Evolutionary conservation across 2,888 invertebrate species (phyloP), one percentile per base, ranked within the genome.

Genomic region (Nephrotoma flavescens): DNA sequence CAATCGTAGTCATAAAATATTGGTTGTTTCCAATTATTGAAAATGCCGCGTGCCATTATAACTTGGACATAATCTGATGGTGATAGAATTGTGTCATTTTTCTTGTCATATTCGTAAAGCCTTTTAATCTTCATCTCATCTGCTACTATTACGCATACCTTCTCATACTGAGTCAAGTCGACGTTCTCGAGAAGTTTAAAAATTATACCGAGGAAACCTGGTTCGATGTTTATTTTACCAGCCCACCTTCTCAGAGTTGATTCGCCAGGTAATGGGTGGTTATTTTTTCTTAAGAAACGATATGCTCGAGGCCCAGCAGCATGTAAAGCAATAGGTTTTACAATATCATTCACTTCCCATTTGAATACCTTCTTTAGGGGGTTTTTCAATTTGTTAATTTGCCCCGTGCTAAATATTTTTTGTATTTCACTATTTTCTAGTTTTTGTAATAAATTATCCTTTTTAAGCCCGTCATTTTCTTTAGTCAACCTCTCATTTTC

Each of bases 41-140:
- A 57, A 6, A 87, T 12, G 9, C 87, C 87, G 1, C 87, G 86
- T 19, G 86, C 87, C 87, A 88, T 87, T n/a, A 83, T 86, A 5
- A 88, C 87, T 86, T 88, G 87, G 0, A 87, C 86, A 41, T 86
- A 87, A 15, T 87, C 86, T 7, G 87, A 86, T 9, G 88, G 87
- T 19, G 71, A 19, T 19, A 88, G n/a, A 42, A 87, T 85, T 12
- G 86, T 19, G 42, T 87, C 87, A 9, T 52, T 87, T 9, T 85
- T 87, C 4, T 87, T 85, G 57, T 87, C 86, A 6, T 87, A 87
- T 41, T 57, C 87, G 42, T 87, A 87, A 11, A 86, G 87, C 47
- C 87, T 87, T 85, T 87, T 87, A 2, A 86, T 19, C 85, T 88
- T 88, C 88, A 87, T 88, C 86, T 88, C 87, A 57, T 88, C 87